phyloP scores from a whole-genome alignment of 2,113 vertebrate species.

The Halcyon senegalensis region DNA sequence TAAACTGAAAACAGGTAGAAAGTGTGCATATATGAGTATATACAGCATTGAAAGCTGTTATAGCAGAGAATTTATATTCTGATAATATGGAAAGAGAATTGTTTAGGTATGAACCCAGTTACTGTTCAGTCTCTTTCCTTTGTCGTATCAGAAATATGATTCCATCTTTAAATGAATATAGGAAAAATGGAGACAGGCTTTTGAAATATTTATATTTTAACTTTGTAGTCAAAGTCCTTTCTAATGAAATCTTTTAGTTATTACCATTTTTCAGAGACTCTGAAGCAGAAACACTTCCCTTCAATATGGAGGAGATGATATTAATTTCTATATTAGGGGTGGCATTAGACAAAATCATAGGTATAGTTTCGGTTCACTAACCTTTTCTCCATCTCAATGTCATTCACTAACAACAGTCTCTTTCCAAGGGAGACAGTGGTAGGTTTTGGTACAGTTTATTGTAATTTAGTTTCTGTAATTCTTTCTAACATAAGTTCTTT shows the following conservation, averaged over 20 bases:
- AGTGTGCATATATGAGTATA: background rate
- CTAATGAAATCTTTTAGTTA: background rate
- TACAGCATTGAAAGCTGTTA: background rate
- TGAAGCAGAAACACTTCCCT: background rate
- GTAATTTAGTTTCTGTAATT: background rate
- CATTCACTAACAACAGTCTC: background rate
- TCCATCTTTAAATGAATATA: background rate
- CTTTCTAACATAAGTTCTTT: background rate
- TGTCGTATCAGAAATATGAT: background rate
- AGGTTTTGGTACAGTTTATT: background rate
- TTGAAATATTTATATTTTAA: slow-evolving; percentile 38
- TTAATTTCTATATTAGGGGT: background rate
- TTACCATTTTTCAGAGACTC: background rate
- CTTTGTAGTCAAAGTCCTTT: background rate
- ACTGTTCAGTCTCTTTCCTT: background rate
- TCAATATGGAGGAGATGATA: background rate
- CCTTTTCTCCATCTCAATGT: background rate
- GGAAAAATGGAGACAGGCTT: background rate
- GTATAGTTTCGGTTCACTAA: background rate
- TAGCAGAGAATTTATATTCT: background rate
- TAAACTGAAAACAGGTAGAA: background rate
- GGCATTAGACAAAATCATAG: background rate
- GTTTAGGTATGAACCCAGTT: background rate
- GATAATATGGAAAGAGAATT: background rate
- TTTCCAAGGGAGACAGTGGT: background rate